Conservation (phyloP, 2,888 invertebrate species). For the Cosmia trapezina region DNA sequence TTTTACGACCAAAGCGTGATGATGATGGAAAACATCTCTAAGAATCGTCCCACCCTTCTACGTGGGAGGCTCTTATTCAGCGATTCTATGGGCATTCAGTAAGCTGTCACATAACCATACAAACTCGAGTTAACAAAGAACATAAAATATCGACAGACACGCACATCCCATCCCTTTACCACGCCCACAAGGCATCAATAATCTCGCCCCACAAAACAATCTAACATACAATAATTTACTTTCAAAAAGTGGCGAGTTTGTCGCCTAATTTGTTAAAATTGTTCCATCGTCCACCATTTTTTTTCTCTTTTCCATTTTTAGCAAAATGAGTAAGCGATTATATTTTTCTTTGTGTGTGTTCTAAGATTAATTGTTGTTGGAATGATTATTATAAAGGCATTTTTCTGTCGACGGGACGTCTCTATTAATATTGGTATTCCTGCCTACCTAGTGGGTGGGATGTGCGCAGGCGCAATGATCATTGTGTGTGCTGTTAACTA, state of each 20-base stretch:
- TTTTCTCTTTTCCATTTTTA: slow-evolving; percentile 72
- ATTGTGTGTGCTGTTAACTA: slow-evolving; percentile 76
- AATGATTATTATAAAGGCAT: slow-evolving; percentile 77
- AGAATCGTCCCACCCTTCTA: slow-evolving; percentile 8
- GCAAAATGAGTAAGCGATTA: slow-evolving; percentile 87
- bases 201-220: slow-evolving; percentile 78
- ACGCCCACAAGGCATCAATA: slow-evolving; percentile 78
- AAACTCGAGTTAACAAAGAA: slow-evolving; percentile 37
- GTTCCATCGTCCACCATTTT: slow-evolving; percentile 66
- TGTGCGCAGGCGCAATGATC: slow-evolving; percentile 75
- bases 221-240: slow-evolving; percentile 81
- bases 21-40: neutral
- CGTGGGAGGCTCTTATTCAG: slow-evolving; percentile 30
- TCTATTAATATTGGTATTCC: slow-evolving; percentile 81
- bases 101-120: slow-evolving; percentile 15
- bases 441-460: slow-evolving; percentile 79
- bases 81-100: slow-evolving; percentile 16
- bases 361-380: slow-evolving; percentile 86
- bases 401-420: slow-evolving; percentile 78
- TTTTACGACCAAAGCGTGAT: neutral
- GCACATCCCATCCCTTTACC: slow-evolving; percentile 66
- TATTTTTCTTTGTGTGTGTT: slow-evolving; percentile 80
- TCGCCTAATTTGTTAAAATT: slow-evolving; percentile 89
- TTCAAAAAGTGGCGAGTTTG: slow-evolving; percentile 85
- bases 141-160: slow-evolving; percentile 48